Percentiles rank a stretch among this genome's conserved stretches.
These are phyloP conservation scores for Varecia variegata DNA, from an alignment of 2,797 vertebrate genomes.

Conservation along the genomic window DNA sequence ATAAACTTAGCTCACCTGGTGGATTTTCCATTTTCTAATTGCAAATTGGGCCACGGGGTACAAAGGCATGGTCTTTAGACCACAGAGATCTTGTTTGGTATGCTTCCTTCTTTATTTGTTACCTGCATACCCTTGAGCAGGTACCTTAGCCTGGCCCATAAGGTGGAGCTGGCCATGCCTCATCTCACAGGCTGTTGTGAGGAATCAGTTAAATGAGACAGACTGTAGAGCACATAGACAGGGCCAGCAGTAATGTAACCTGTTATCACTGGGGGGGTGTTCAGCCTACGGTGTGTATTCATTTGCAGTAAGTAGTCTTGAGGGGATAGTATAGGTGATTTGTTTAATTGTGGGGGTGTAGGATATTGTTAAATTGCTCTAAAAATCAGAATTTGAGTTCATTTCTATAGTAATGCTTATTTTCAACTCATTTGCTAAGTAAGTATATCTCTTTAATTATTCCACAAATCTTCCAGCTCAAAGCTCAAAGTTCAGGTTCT, in stretches of 20 bases:
- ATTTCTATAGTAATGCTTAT: background rate
- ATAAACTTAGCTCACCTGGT: background rate
- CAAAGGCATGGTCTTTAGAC: background rate
- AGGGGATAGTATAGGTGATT: background rate
- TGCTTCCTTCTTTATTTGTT: background rate
- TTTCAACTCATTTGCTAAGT: background rate
- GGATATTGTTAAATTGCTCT: slow-evolving; percentile 8
- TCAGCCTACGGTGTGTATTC: background rate
- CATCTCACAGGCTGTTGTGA: background rate
- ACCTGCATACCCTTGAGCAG: background rate
- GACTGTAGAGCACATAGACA: background rate
- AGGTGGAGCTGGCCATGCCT: background rate
- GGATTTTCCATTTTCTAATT: background rate
- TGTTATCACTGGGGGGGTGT: background rate
- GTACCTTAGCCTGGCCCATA: background rate
- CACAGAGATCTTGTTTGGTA: background rate
- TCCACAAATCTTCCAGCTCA: background rate
- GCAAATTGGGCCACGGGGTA: background rate
- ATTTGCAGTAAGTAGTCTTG: background rate
- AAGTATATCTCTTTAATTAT: background rate
- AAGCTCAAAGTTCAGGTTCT: background rate
- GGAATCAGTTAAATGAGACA: background rate
- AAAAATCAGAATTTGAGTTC: background rate
- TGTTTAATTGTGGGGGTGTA: background rate
- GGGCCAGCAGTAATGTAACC: background rate